phyloP scores from a whole-genome alignment of 2,888 invertebrate genomes.

The Netelia inedita region DNA sequence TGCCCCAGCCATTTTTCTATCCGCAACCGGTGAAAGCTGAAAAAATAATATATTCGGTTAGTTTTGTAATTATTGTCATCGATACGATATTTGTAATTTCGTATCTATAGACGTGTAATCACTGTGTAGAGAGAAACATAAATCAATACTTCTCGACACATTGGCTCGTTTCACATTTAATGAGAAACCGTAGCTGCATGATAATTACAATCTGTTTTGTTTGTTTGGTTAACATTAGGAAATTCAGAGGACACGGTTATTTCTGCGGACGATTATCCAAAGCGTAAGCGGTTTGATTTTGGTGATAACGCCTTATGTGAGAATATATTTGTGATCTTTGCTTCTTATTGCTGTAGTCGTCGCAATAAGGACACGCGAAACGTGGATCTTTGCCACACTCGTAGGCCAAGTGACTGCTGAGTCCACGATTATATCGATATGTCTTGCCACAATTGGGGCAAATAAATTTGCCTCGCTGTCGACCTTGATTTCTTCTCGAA shows the following conservation, averaged over 20 bases:
- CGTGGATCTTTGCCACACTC: constrained; percentile 85
- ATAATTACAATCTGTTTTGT: not conserved
- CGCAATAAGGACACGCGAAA: constrained; percentile 85
- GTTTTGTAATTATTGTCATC: not conserved
- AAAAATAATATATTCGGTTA: constrained; percentile 18
- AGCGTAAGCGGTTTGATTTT: constrained; percentile 76
- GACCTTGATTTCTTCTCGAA: constrained; percentile 23
- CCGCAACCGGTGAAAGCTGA: not conserved
- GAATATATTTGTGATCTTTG: constrained; percentile 58
- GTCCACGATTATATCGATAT: constrained; percentile 60
- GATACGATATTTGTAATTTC: too few relatives aligned
- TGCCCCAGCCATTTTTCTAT: not conserved
- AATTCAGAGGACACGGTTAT: not conserved
- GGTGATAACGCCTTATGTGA: constrained; percentile 74
- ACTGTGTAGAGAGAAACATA: not conserved
- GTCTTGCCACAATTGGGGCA: constrained; percentile 54
- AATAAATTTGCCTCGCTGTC: constrained; percentile 49
- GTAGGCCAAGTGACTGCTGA: constrained; percentile 59
- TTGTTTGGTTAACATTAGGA: not conserved
- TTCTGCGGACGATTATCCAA: constrained; percentile 74
- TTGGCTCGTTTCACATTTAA: not conserved
- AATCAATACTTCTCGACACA: not conserved
- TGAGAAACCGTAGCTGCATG: not conserved
- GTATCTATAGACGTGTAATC: too few relatives aligned
- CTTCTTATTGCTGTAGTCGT: constrained; percentile 42